A percentile compares a stretch with the other conserved stretches of the same genome.
Conservation (phyloP, 1,140 invertebrate species). For the Drosophila nigromelanica region DNA sequence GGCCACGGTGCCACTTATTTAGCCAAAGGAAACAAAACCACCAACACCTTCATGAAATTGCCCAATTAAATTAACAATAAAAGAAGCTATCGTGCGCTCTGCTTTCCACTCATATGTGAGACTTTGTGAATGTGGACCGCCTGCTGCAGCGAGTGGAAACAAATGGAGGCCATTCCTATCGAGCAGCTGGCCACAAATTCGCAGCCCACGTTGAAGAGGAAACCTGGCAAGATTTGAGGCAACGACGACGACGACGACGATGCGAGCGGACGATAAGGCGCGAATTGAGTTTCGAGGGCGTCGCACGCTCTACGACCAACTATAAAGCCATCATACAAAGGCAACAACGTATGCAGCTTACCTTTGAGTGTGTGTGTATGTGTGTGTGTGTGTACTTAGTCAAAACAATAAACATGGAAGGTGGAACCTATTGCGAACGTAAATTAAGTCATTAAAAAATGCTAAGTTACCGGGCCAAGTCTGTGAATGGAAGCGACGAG, state of each 20-base stretch:
- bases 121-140: constrained; percentile 33
- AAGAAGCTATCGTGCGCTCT: constrained; percentile 42
- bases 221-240: constrained; percentile 57
- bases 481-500: constrained; percentile 31
- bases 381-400: constrained; percentile 64
- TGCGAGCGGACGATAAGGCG: constrained; percentile 66
- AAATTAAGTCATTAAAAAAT: constrained; percentile 83
- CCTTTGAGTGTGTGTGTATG: neutral
- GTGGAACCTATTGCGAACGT: constrained; percentile 81
- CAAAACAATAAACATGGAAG: constrained; percentile 82
- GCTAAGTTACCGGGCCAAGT: constrained; percentile 56
- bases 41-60: constrained; percentile 76
- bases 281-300: constrained; percentile 70
- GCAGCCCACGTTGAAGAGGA: constrained; percentile 72
- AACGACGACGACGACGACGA: constrained; percentile 49
- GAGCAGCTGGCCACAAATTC: constrained; percentile 63
- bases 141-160: constrained; percentile 39
- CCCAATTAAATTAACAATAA: constrained; percentile 81
- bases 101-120: constrained; percentile 17
- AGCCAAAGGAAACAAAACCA: constrained; percentile 40
- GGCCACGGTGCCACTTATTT: constrained; percentile 46
- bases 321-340: constrained; percentile 63
- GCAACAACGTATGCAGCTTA: constrained; percentile 20
- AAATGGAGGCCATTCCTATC: constrained; percentile 55
- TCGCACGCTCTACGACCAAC: constrained; percentile 70